Conservation (phyloP, 2,113 vertebrate species). For the Cnemophilus loriae region DNA sequence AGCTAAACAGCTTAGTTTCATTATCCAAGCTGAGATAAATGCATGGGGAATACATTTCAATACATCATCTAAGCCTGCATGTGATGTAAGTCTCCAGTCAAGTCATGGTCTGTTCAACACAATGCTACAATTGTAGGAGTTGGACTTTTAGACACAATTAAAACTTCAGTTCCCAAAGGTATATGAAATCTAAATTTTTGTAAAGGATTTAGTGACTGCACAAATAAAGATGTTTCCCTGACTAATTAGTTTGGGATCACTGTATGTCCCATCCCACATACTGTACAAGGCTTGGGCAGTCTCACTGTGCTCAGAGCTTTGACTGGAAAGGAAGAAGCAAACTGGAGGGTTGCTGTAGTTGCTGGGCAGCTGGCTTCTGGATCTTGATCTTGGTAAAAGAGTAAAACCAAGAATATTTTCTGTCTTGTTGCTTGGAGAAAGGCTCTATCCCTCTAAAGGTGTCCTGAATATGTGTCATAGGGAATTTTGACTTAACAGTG, state of each 20-base stretch:
- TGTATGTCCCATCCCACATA: background rate
- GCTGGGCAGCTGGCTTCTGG: background rate
- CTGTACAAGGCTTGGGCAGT: background rate
- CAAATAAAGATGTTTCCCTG: background rate
- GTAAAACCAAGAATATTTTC: background rate
- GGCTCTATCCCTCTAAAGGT: background rate
- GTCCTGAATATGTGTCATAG: background rate
- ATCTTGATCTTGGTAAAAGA: background rate
- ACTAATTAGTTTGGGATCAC: background rate
- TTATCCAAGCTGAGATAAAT: slow-evolving; percentile 36
- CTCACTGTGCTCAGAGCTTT: background rate
- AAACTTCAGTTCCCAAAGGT: background rate
- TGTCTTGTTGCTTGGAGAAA: background rate
- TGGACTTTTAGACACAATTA: background rate
- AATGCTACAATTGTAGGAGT: background rate
- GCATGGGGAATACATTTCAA: slow-evolving; percentile 28
- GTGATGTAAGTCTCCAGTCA: slow-evolving; percentile 4
- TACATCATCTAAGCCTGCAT: background rate
- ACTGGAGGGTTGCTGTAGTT: background rate
- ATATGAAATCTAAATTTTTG: background rate
- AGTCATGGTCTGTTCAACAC: background rate
- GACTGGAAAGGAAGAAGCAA: background rate
- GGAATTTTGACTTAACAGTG: background rate
- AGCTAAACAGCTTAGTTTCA: slow-evolving; percentile 48
- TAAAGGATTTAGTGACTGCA: background rate